Base-by-base conservation (phyloP, 2,797 vertebrate genomes). In the Microhierax caerulescens region DNA sequence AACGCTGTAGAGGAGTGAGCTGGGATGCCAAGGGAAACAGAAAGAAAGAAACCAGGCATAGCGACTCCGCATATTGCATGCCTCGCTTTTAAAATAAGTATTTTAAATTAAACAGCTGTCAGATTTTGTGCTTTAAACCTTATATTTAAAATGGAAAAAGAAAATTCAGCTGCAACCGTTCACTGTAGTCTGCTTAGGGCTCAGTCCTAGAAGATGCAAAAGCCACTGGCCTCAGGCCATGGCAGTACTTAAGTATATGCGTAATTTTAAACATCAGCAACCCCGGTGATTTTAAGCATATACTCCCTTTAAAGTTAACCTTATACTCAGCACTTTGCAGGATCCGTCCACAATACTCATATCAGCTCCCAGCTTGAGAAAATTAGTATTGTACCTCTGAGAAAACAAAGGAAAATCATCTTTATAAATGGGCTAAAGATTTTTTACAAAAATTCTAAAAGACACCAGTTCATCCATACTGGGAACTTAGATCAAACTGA, bases 301-400 rank as follows among this genome's bases (percentile, higher is more conserved):
- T 78, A 75, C 88, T 94, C 85, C 95, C 89, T 96, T 96, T 95
- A 96, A 96, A 96, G 88, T 96, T 96, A 91, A 87, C 60, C 82
- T 41, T 32, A 74, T 34, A 50, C 96, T 95, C 94, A 95, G 97
- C 94, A 95, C 90, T 95, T 82, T 24, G 77, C 95, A 93, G 90
- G 88, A 86, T 82, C 94, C 54, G 1, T 93, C 96, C 96, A 74
- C 73, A 65, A 82, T 15, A 25, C 77, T 65, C 93, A 65, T 11
- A 72, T 27, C 90, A 90, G 92, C 77, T 93, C 90, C 32, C 13
- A 79, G 89, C 78, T 87, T 48, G 72, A 80, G 72, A 79, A 80
- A 78, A 93, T 13, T 45, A 95, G 51, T 15, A 84, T 86, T 69
- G 48, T 74, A 85, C 87, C 51, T 61, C 64, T 25, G 73, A 86